Percentiles rank a stretch among this genome's conserved stretches.
These are phyloP conservation scores for Agonopterix arenella DNA, from an alignment of 2,888 invertebrate genomes.

Conservation along the genomic window DNA sequence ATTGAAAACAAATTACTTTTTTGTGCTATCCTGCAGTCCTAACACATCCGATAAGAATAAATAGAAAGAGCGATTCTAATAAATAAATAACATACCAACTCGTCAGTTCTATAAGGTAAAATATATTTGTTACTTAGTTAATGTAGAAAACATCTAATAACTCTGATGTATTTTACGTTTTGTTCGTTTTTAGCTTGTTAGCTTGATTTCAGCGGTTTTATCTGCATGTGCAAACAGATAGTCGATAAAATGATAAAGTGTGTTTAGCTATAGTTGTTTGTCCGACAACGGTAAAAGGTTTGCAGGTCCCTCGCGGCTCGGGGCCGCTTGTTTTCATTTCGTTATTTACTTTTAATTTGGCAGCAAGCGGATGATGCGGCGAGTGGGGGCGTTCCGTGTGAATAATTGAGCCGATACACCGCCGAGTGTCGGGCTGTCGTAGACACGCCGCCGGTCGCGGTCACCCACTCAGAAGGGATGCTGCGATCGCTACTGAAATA, in stretches of 20 bases:
- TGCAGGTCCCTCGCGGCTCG: conserved; percentile 68
- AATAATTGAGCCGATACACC: conserved; percentile 66
- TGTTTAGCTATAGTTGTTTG: conserved; percentile 71
- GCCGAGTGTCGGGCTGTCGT: conserved; percentile 28
- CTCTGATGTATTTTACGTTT: too few relatives aligned
- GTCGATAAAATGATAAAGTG: conserved; percentile 69
- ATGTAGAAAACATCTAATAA: neutral
- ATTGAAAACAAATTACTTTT: too few relatives aligned
- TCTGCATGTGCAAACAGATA: conserved; percentile 62
- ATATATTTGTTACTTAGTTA: neutral
- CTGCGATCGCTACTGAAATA: too few relatives aligned
- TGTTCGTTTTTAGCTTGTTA: neutral
- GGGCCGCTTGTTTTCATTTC: conserved; percentile 71
- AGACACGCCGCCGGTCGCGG: conserved; percentile 11
- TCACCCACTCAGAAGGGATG: neutral
- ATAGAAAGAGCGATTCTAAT: neutral
- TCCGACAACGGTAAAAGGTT: conserved; percentile 73
- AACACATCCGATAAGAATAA: neutral
- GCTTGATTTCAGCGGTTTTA: conserved; percentile 45
- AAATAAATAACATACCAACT: neutral
- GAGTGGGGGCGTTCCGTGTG: conserved; percentile 58
- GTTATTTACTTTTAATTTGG: conserved; percentile 78
- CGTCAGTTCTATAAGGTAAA: too few relatives aligned
- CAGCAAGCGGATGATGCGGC: conserved; percentile 72
- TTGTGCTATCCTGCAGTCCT: too few relatives aligned